Evolutionary conservation across 2,888 invertebrate genomes (phyloP).

Genomic region (Hemicrepidius hirtus): DNA sequence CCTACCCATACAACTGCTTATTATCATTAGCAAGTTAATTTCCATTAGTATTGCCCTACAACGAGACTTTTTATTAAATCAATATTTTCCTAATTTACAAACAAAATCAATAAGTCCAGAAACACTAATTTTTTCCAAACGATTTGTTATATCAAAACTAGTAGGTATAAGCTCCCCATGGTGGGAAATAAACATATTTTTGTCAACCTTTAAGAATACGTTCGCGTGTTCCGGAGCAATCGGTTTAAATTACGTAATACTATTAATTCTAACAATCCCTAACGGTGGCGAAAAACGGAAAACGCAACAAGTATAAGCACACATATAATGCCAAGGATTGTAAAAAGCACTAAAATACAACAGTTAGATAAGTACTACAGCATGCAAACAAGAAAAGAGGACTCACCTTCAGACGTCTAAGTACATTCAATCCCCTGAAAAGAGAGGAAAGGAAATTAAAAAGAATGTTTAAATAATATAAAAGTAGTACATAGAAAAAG

Average conservation of each 20-base stretch:
- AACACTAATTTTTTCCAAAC: too few species aligned
- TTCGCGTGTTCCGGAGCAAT: slow-evolving; percentile 41
- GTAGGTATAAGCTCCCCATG: background rate
- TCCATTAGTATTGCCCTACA: too few species aligned
- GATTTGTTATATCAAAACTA: too few species aligned
- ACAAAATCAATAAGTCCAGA: too few species aligned
- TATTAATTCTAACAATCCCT: slow-evolving; percentile 43
- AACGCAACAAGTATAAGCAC: slow-evolving; percentile 41
- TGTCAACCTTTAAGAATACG: slow-evolving; percentile 20
- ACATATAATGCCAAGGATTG: slow-evolving; percentile 10
- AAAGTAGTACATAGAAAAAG: slow-evolving; percentile 52
- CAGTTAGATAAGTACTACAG: background rate
- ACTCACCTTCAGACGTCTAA: slow-evolving; percentile 71
- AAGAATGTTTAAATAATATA: slow-evolving; percentile 63
- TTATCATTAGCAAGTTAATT: too few species aligned
- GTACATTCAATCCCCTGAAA: slow-evolving; percentile 70
- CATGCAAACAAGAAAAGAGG: slow-evolving; percentile 42
- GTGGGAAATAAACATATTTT: slow-evolving; percentile 1
- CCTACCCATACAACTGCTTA: too few species aligned
- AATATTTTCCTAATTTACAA: too few species aligned
- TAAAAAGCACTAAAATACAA: background rate
- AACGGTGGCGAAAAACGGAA: slow-evolving; percentile 22
- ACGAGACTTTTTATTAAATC: too few species aligned
- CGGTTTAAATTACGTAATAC: slow-evolving; percentile 39
- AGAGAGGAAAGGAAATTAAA: slow-evolving; percentile 66